A percentile compares a stretch with the other conserved stretches of the same genome.
These are phyloP conservation scores for Helicoverpa assulta DNA, from an alignment of 2,888 invertebrate genomes.

Conservation along the genomic window DNA sequence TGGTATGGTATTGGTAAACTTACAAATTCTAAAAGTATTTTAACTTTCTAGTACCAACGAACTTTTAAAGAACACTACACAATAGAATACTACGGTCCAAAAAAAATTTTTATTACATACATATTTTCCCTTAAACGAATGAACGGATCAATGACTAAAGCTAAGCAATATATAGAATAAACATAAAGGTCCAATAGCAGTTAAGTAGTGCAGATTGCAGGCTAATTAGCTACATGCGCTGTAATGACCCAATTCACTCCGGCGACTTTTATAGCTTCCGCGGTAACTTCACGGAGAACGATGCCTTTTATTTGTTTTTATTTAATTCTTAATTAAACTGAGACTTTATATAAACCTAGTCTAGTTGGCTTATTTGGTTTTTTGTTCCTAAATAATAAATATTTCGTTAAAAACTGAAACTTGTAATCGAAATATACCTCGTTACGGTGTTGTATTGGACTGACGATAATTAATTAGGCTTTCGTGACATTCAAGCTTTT, in stretches of 20 bases:
- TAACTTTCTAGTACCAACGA: too few species aligned
- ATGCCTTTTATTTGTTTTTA: slow-evolving; percentile 24
- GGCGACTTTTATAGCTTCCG: slow-evolving; percentile 56
- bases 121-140: background rate
- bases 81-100: too few species aligned
- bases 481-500: too few species aligned
- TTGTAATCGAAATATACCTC: background rate
- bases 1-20: too few species aligned
- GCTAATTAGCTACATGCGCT: slow-evolving; percentile 51
- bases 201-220: slow-evolving; percentile 56
- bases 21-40: too few species aligned
- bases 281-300: slow-evolving; percentile 44
- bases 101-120: too few species aligned
- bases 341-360: slow-evolving; percentile 12
- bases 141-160: background rate
- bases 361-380: slow-evolving; percentile 4
- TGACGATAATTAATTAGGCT: too few species aligned
- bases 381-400: slow-evolving; percentile 18
- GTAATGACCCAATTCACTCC: slow-evolving; percentile 57
- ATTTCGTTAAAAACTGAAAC: background rate
- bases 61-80: too few species aligned
- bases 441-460: too few species aligned
- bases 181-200: slow-evolving; percentile 32
- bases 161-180: slow-evolving; percentile 14
- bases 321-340: slow-evolving; percentile 56